A percentile compares a stretch with the other conserved stretches of the same genome.
These are phyloP conservation scores for Daptonema setosum DNA, from an alignment of 2,888 invertebrate genomes.

Conservation along the genomic window DNA sequence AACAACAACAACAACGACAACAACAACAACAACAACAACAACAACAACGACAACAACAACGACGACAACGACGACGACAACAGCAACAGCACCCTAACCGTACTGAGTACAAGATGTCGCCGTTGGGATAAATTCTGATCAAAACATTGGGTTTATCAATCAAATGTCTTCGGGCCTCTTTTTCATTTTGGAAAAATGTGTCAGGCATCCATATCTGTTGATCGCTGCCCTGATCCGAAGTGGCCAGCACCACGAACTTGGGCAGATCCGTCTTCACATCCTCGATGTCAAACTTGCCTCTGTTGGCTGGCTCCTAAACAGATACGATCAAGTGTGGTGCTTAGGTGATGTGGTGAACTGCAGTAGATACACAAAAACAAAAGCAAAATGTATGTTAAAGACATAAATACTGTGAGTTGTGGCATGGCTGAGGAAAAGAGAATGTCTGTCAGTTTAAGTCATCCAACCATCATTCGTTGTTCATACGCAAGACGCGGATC, in stretches of 20 bases:
- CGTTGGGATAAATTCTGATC: constrained; percentile 78
- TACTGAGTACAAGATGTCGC: constrained; percentile 80
- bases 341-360: too few relatives aligned
- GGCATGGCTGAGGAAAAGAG: too few relatives aligned
- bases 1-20: too few relatives aligned
- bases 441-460: too few relatives aligned
- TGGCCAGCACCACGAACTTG: constrained; percentile 8
- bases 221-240: constrained; percentile 1
- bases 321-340: constrained; percentile 2
- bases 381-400: too few relatives aligned
- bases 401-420: too few relatives aligned
- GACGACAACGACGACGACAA: too few relatives aligned
- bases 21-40: too few relatives aligned
- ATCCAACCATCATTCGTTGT: not conserved
- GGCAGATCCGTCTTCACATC: constrained; percentile 10
- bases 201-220: constrained; percentile 18
- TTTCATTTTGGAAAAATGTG: constrained; percentile 9
- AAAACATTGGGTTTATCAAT: constrained; percentile 44
- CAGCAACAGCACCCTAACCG: constrained; percentile 36
- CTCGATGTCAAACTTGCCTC: not conserved
- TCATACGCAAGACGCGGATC: constrained; percentile 9
- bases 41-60: too few relatives aligned
- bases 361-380: too few relatives aligned
- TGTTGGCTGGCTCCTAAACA: constrained; percentile 17
- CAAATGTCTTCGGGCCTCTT: constrained; percentile 9